Evolutionary conservation across 2,888 invertebrate genomes (phyloP), one percentile per base, ranked within the genome.

Genomic region (Himalopsyche kuldschensis): DNA sequence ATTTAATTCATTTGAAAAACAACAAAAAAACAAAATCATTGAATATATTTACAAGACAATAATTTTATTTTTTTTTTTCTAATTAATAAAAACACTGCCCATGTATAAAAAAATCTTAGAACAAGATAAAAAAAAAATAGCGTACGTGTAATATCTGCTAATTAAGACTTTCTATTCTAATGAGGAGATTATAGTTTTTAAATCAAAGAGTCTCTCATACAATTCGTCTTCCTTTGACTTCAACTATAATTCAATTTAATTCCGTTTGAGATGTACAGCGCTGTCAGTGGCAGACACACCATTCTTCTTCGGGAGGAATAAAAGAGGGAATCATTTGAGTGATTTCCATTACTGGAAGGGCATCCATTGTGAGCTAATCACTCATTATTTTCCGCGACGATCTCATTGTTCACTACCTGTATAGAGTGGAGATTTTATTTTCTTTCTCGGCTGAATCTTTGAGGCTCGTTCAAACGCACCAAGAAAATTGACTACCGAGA

Each of bases 171-270:
- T 0, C 15, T 2, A 11, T 55, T 20, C 6, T 55, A 6, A 55
- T 55, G 55, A 55, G 32, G 24, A 78, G 55, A 81, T 55, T 79
- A 79, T 82, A 82, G 82, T 82, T 82, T 79, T 82, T 75, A 79
- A 82, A 82, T 79, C 79, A 31, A 78, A 20, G 30, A 31, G 11
- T 31, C 31, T 75, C 79, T 75, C 82, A n/a, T 55, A 35, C 80
- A 63, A 79, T 83, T 83, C 76, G 41, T 81, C 78, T 81, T 84
- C 83, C 78, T 85, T 80, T 81, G 79, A 83, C 83, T 81, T 82
- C 83, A 83, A 83, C 85, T 85, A 85, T 85, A 85, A 85, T 85
- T 83, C 83, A 85, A 85, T 85, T 85, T 81, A 85, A 83, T 85
- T 85, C 83, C 85, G 77, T 79, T 79, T 77, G 82, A 82, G 80